Evolutionary conservation across 2,113 vertebrate genomes (phyloP), one percentile per base, ranked within the genome.

Genomic region (Xenopus laevis): DNA sequence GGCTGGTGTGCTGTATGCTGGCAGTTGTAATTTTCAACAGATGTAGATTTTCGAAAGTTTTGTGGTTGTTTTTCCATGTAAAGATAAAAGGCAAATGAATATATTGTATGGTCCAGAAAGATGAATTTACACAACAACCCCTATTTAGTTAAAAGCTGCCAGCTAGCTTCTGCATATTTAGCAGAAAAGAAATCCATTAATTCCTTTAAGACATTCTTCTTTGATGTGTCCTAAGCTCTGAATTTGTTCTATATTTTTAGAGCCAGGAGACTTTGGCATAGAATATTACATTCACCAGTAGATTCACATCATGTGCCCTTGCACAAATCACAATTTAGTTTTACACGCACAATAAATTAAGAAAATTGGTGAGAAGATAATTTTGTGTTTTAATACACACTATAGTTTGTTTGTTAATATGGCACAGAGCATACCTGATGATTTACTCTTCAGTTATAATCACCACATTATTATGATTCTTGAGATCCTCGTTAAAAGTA

Each of bases 381-480:
- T 20, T 17, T 20, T 10, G 13, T 3, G 10, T 27, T 44, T 12
- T 65, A 27, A 46, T 40, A 40, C n/a, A 65, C 8, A 40, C 30
- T 20, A 40, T 67, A 21, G 57, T 44, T 68, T 30, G 10, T 40
- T 46, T 46, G 30, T 70, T 57, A 70, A 53, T 55, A 33, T 27
- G 33, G n/a, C 52, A 57, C 13, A 40, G 60, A 3, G 30, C 46
- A 30, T 21, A 40, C 13, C 10, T 46, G 16, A 55, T 55, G 33
- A 76, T 57, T 76, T 70, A 69, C 27, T 40, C 64, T 40, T 57
- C 12, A 40, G 20, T 47, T 66, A n/a, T 23, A 57, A 69, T 76
- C 58, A 27, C 18, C 45, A 40, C 33, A 45, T 50, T 60, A 23
- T 44, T 45, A 40, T 23, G 30, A 70, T 64, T 47, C 59, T 15